Percentiles rank a stretch among this genome's conserved stretches.
These are phyloP conservation scores for Sarcophaga bullata DNA, from an alignment of 1,140 invertebrate species.

Conservation along the genomic window DNA sequence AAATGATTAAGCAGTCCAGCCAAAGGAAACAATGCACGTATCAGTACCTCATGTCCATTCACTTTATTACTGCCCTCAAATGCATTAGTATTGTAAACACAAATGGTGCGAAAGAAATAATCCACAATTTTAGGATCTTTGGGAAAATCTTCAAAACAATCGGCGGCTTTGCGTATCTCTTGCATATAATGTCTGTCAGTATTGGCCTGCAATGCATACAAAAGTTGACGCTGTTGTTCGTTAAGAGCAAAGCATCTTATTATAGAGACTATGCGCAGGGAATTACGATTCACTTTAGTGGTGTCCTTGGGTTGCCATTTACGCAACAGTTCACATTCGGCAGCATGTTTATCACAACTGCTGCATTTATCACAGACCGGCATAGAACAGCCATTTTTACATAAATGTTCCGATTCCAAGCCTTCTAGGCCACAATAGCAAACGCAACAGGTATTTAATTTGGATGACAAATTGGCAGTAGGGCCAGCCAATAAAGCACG, in stretches of 20 bases:
- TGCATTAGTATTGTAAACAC: constrained; percentile 78
- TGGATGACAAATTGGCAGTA: constrained; percentile 53
- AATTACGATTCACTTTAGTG: constrained; percentile 66
- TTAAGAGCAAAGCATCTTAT: constrained; percentile 71
- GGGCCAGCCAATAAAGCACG: constrained; percentile 74
- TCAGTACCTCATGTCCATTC: constrained; percentile 67
- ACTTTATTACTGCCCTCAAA: constrained; percentile 74
- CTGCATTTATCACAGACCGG: constrained; percentile 69
- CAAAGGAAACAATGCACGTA: constrained; percentile 78
- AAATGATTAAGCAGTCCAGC: constrained; percentile 80
- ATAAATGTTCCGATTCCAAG: constrained; percentile 62
- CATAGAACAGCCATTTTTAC: constrained; percentile 65
- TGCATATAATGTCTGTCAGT: constrained; percentile 67
- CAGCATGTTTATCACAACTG: constrained; percentile 66
- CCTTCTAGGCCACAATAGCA: constrained; percentile 54
- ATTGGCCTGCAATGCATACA: constrained; percentile 71
- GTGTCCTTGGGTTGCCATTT: constrained; percentile 68
- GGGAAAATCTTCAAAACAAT: constrained; percentile 69
- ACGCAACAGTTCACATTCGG: constrained; percentile 72
- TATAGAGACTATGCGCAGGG: constrained; percentile 69
- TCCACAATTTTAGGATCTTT: constrained; percentile 73
- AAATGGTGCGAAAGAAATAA: constrained; percentile 67
- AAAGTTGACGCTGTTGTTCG: constrained; percentile 68
- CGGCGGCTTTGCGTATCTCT: constrained; percentile 72
- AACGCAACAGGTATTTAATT: constrained; percentile 54